Evolutionary conservation across 2,113 vertebrate species (phyloP), one percentile per base, ranked within the genome.

Genomic region (Passerina amoena): DNA sequence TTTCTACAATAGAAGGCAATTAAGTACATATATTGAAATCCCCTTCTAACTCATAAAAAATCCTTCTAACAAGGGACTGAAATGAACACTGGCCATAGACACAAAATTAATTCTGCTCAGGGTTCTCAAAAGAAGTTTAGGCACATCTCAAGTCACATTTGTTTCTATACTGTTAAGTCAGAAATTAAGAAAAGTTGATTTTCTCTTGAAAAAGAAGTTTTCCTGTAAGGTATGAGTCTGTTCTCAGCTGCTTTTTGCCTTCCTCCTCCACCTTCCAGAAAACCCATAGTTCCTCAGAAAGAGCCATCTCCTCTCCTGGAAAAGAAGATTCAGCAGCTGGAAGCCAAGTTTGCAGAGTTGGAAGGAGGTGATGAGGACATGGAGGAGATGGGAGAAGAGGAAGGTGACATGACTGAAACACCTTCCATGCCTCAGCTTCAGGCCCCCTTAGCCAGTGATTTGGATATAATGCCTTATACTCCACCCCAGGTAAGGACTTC

Each of bases 291-390:
- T 96, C 99, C 99, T 95, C 99, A 99, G 97, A 99, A 99, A 82
- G 99, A 99, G 60, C 99, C 99, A 4, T 99, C 99, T 82, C 99
- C 99, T 30, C 98, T 99, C 47, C 97, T 99, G 90, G 99, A 99
- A 97, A 99, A 98, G 97, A 99, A 99, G 97, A 99, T 99, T 78
- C 99, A 99, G 79, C 98, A 99, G 94, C 97, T 99, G 87, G 99
- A 99, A 97, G 99, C 99, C 35, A 99, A 99, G 97, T 99, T 99
- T 98, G 99, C 99, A 1, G 99, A 99, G 89, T 98, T 99, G 98
- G 99, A 98, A 97, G 98, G 98, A 90, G 98, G 98, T 1, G 99
- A 99, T 81, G 99, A 99, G 90, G 99, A 99, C 75, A 98, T 99
- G 63, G 99, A 99, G 91, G 99, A 99, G 63, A 98, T 99, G 95